These are phyloP conservation scores for Oreortyx pictus DNA, from an alignment of 2,797 vertebrate species.

Conservation along the genomic window DNA sequence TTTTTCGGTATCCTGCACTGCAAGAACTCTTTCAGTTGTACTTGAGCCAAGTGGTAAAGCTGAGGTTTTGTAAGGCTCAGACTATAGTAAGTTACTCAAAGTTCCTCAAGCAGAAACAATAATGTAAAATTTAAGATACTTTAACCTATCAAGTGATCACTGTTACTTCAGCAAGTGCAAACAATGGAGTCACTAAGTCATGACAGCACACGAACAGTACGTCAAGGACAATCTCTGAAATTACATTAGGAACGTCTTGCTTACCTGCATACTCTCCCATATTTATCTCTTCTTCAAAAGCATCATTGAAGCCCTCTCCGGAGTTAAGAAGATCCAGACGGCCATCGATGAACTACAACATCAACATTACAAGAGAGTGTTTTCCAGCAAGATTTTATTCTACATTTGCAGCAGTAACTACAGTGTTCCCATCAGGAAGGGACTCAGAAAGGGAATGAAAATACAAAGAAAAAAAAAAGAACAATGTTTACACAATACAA, in stretches of 20 bases:
- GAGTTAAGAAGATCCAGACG: constrained; percentile 94
- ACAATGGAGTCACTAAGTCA: not conserved
- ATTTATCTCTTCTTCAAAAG: constrained; percentile 98
- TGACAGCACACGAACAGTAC: not conserved
- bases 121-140: not conserved
- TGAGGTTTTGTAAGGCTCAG: not conserved
- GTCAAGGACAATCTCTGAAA: not conserved
- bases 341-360: constrained; percentile 92
- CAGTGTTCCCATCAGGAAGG: not conserved
- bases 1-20: not conserved
- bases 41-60: not conserved
- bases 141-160: not conserved
- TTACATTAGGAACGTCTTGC: not conserved
- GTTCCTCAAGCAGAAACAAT: not conserved
- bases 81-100: not conserved
- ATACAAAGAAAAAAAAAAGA: not conserved
- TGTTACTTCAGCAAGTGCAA: not conserved
- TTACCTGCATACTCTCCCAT: constrained; percentile 95
- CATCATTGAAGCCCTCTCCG: constrained; percentile 95
- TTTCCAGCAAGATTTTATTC: not conserved
- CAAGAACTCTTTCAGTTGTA: not conserved
- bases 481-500: not conserved
- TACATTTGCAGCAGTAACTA: not conserved
- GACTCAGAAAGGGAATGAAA: not conserved
- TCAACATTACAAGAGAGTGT: not conserved